Percentiles rank a stretch among this genome's conserved stretches.
Conservation (phyloP, 1,140 invertebrate species). For the Anastatus disparis region DNA sequence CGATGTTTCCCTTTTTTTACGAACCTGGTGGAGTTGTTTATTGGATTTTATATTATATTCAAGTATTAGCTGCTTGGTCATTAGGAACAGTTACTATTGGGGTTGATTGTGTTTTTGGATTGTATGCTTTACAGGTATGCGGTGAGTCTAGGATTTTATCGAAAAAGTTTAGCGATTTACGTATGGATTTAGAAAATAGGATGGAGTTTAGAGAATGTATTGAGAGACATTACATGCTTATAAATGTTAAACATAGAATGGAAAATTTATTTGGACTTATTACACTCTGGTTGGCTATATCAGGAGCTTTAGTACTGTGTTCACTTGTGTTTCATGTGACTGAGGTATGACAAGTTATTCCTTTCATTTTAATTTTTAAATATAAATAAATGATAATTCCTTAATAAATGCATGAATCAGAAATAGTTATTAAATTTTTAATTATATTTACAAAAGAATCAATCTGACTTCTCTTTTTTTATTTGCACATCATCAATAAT, state of each 20-base stretch:
- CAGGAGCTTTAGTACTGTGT: constrained; percentile 46
- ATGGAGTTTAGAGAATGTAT: constrained; percentile 32
- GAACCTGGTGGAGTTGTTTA: neutral
- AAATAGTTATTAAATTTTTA: too few relatives aligned
- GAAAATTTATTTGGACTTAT: constrained; percentile 46
- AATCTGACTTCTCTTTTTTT: too few relatives aligned
- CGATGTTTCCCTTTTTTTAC: neutral
- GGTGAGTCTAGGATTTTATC: constrained; percentile 33
- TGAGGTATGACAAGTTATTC: too few relatives aligned
- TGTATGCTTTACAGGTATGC: constrained; percentile 47
- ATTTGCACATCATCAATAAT: too few relatives aligned
- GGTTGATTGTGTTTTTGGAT: constrained; percentile 47
- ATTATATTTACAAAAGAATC: too few relatives aligned
- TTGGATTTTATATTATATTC: neutral
- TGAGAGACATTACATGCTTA: constrained; percentile 28
- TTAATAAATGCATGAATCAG: too few relatives aligned
- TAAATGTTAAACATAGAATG: constrained; percentile 37
- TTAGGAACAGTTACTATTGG: constrained; percentile 39
- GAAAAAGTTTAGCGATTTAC: constrained; percentile 38
- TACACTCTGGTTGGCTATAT: constrained; percentile 41
- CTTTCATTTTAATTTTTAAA: too few relatives aligned
- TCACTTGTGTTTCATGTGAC: constrained; percentile 47
- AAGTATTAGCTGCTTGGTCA: neutral
- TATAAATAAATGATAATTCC: too few relatives aligned
- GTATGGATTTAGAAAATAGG: neutral